Conservation (phyloP, 2,888 invertebrate genomes). For the Pycnomerus fuliginosus region DNA sequence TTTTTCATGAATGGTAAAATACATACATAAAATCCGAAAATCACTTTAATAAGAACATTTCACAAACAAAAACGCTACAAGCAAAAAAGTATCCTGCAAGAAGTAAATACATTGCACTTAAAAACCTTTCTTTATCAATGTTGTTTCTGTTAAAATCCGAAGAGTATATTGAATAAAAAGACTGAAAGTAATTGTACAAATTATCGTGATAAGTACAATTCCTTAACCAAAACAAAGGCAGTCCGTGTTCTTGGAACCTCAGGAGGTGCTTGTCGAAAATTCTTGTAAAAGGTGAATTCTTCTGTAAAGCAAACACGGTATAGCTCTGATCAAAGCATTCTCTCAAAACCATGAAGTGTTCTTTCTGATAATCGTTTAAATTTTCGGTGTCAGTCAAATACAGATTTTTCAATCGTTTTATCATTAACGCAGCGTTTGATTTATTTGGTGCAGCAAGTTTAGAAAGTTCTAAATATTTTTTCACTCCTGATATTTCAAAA, state of each 20-base stretch:
- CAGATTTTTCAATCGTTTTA: constrained; percentile 26
- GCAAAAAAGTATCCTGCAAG: constrained; percentile 22
- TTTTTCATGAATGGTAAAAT: neutral
- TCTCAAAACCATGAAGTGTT: constrained; percentile 27
- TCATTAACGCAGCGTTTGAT: constrained; percentile 22
- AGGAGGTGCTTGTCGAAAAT: constrained; percentile 22
- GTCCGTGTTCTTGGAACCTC: constrained; percentile 30
- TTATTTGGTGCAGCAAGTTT: too few species aligned
- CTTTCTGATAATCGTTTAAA: constrained; percentile 24
- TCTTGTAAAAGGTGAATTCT: constrained; percentile 32
- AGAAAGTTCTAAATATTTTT: constrained; percentile 4
- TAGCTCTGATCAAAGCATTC: constrained; percentile 31
- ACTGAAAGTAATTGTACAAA: constrained; percentile 1
- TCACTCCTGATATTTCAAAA: neutral
- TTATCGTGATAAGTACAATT: constrained; percentile 5
- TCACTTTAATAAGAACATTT: constrained; percentile 11
- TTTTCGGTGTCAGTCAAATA: constrained; percentile 32
- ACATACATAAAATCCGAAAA: neutral
- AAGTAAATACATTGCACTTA: constrained; percentile 26
- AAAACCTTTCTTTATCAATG: constrained; percentile 24
- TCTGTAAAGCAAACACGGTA: constrained; percentile 29
- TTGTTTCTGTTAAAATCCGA: constrained; percentile 7
- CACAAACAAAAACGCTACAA: constrained; percentile 23
- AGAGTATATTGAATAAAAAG: constrained; percentile 1
- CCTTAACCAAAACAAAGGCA: constrained; percentile 26